Base-by-base conservation (phyloP, 2,888 invertebrate species). In the Drosophila recens region DNA sequence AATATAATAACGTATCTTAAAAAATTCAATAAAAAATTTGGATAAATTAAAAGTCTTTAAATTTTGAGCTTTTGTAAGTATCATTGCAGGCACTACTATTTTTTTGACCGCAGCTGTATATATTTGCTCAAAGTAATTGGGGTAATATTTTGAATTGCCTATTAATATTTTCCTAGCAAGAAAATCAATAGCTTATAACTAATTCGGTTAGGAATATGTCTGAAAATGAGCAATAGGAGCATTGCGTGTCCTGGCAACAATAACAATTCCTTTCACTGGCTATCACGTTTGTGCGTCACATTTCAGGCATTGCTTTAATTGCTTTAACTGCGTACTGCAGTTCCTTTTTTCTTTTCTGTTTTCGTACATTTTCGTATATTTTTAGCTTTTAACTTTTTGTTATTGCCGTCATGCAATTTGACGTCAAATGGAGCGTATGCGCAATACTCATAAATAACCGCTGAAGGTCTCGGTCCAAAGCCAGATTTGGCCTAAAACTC, bases 341-440 rank as follows among this genome's bases (percentile, higher is more conserved):
- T 72, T 72, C 61, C 15, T 27, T 33, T 38, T 20, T n/a, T 2
- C n/a, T 33, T 65, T 72, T 5, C 23, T 40, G n/a, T 10, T 6
- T 23, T 43, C 4, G 33, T 13, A 9, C 13, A 20, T 8, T 23
- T 30, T 43, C 8, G n/a, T 43, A 36, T 76, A 79, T 61, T 67
- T 69, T 62, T 57, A 64, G 63, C 62, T 61, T 13, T 62, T 27
- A 59, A 62, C 49, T 58, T 62, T 64, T 68, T 42, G 63, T 64
- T 61, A 59, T 65, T 58, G 56, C 57, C 75, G 80, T 72, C 86
- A 72, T 75, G 80, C 86, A 68, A 72, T 67, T 86, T 71, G 71
- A 74, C 69, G 78, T 66, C 81, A 76, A 57, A 66, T 67, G 67
- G 48, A 65, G 67, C 76, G 73, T 72, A 67, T 63, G 64, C 52